Evolutionary conservation across 2,888 invertebrate genomes (phyloP).

Genomic region (Andrena bicolor): DNA sequence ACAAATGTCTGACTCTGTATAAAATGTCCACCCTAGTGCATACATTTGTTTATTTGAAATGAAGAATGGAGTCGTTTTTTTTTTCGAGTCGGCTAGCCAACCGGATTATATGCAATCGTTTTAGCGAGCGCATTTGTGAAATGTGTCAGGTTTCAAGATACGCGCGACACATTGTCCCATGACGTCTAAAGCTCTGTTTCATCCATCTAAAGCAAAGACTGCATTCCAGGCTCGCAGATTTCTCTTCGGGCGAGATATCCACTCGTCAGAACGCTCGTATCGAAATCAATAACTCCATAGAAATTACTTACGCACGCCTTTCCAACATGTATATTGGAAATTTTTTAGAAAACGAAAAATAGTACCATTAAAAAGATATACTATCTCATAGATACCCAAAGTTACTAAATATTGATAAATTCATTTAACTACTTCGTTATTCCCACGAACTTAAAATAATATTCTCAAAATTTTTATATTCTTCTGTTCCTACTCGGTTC

Average conservation of each 20-base stretch:
- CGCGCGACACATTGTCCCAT: conserved; percentile 10
- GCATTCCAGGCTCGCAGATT: conserved; percentile 12
- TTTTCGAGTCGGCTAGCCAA: background rate
- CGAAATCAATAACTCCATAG: conserved; percentile 47
- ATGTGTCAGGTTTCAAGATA: conserved; percentile 16
- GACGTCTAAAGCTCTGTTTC: conserved; percentile 5
- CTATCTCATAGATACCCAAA: background rate
- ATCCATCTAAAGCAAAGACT: conserved; percentile 27
- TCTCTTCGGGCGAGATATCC: conserved; percentile 18
- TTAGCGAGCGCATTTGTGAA: conserved; percentile 1
- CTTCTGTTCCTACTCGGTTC: no score
- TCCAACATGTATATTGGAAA: background rate
- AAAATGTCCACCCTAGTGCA: background rate
- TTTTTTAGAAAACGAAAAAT: background rate
- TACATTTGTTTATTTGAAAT: background rate
- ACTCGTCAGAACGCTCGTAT: conserved; percentile 14
- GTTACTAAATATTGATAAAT: background rate
- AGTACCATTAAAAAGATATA: background rate
- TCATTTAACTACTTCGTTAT: background rate
- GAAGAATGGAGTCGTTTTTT: background rate
- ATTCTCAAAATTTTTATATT: no score
- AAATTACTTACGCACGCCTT: background rate
- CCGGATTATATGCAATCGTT: background rate
- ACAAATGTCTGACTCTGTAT: background rate
- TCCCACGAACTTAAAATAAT: no score